Conservation (phyloP, 2,888 invertebrate species). For the Lepidochrysops patricia region DNA sequence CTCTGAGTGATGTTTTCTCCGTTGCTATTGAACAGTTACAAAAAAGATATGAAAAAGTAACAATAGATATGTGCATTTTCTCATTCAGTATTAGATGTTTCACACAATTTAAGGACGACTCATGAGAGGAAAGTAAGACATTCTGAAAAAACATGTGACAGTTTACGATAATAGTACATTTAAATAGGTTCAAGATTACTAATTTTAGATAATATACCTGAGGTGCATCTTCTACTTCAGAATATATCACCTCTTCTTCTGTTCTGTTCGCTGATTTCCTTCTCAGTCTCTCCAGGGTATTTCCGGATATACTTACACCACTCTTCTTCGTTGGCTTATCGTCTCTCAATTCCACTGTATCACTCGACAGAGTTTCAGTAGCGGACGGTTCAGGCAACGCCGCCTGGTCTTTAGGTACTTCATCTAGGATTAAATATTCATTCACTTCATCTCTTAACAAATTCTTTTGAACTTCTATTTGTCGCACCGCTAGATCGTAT, state of each 20-base stretch:
- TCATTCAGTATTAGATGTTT: too few species aligned
- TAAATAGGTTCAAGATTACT: too few species aligned
- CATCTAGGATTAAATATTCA: constrained; percentile 51
- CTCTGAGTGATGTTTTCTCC: too few species aligned
- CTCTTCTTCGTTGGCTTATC: constrained; percentile 18
- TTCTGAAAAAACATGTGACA: too few species aligned
- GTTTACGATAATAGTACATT: too few species aligned
- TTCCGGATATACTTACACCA: constrained; percentile 21
- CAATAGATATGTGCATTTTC: too few species aligned
- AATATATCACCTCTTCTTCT: constrained; percentile 52
- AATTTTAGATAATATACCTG: too few species aligned
- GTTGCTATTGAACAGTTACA: too few species aligned
- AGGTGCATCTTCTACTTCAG: constrained; percentile 50
- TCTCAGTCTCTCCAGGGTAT: constrained; percentile 21
- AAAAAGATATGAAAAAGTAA: too few species aligned
- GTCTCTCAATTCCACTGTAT: constrained; percentile 15
- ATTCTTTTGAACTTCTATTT: constrained; percentile 30
- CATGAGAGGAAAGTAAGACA: too few species aligned
- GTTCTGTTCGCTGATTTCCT: constrained; percentile 19
- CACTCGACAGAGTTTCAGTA: constrained; percentile 31
- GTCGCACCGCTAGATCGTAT: constrained; percentile 31
- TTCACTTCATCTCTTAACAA: constrained; percentile 35
- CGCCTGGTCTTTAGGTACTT: constrained; percentile 43
- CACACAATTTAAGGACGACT: too few species aligned
- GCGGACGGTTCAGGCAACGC: constrained; percentile 50